Percentiles rank a stretch among this genome's conserved stretches.
Evolutionary conservation across 1,140 invertebrate species (phyloP).

Genomic region (Heliconius melpomene): DNA sequence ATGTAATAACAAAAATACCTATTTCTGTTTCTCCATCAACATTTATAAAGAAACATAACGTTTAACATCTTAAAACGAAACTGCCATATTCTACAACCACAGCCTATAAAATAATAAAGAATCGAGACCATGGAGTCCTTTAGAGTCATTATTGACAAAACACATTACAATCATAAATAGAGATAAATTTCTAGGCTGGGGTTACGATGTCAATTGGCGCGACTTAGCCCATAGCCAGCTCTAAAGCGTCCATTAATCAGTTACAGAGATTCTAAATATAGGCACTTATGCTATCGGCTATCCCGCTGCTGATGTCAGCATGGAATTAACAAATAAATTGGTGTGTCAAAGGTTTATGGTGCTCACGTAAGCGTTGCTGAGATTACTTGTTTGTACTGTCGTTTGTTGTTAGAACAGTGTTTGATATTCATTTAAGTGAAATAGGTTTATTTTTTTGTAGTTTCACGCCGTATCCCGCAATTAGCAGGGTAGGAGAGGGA

Average conservation of each 20-base stretch:
- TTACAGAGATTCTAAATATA: slow-evolving; percentile 78
- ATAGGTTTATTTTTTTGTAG: neutral
- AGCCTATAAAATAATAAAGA: neutral
- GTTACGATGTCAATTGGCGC: slow-evolving; percentile 72
- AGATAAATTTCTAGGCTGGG: slow-evolving; percentile 49
- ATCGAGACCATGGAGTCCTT: neutral
- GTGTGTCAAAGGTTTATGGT: slow-evolving; percentile 37
- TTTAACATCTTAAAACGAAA: neutral
- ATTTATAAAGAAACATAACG: neutral
- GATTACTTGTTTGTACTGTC: neutral
- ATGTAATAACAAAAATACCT: too few species aligned
- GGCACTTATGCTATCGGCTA: slow-evolving; percentile 70
- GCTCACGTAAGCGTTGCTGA: slow-evolving; percentile 18
- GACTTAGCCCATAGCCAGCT: slow-evolving; percentile 62
- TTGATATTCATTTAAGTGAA: neutral
- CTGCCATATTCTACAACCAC: neutral
- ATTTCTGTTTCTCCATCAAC: too few species aligned
- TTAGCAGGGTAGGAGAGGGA: too few species aligned
- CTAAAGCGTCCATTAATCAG: slow-evolving; percentile 70
- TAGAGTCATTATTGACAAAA: slow-evolving; percentile 31
- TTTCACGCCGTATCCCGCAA: too few species aligned
- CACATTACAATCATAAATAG: slow-evolving; percentile 34
- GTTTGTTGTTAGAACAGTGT: neutral
- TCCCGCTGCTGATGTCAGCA: slow-evolving; percentile 67
- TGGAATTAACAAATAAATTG: slow-evolving; percentile 44